Conservation (phyloP, 2,888 invertebrate species). For the Argyresthia albistria region DNA sequence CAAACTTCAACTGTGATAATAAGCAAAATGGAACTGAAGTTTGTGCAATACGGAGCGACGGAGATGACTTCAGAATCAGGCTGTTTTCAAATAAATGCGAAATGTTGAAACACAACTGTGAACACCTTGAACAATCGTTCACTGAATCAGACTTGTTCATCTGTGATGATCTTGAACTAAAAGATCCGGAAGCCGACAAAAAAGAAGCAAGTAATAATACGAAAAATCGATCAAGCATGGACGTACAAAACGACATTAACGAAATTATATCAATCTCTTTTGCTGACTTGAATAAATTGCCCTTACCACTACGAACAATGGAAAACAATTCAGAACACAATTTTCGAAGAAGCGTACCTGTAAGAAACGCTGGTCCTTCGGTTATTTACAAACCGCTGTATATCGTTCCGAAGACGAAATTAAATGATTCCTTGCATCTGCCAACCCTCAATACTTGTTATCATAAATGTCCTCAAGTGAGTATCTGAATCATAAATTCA, state of each 20-base stretch:
- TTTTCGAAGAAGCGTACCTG: constrained; percentile 27
- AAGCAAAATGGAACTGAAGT: constrained; percentile 8
- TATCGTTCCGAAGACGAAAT: constrained; percentile 30
- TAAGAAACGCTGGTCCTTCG: constrained; percentile 32
- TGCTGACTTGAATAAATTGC: too few species aligned
- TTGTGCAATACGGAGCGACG: constrained; percentile 37
- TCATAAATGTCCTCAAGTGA: constrained; percentile 50
- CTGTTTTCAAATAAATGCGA: constrained; percentile 36
- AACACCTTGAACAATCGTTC: constrained; percentile 21
- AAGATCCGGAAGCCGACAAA: constrained; percentile 9
- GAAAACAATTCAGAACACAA: too few species aligned
- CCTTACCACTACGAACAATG: too few species aligned
- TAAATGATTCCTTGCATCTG: constrained; percentile 25
- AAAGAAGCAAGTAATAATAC: too few species aligned
- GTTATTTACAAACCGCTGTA: constrained; percentile 34
- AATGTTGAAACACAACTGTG: constrained; percentile 35
- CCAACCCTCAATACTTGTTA: constrained; percentile 43
- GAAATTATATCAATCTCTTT: too few species aligned
- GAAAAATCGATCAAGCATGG: too few species aligned
- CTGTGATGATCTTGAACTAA: constrained; percentile 17
- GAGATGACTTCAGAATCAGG: constrained; percentile 33
- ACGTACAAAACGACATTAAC: too few species aligned
- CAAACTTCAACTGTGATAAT: too few species aligned
- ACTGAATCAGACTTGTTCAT: constrained; percentile 28
- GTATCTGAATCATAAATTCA: constrained; percentile 5